Conservation (phyloP, 2,888 invertebrate genomes). For the Merodon equestris region DNA sequence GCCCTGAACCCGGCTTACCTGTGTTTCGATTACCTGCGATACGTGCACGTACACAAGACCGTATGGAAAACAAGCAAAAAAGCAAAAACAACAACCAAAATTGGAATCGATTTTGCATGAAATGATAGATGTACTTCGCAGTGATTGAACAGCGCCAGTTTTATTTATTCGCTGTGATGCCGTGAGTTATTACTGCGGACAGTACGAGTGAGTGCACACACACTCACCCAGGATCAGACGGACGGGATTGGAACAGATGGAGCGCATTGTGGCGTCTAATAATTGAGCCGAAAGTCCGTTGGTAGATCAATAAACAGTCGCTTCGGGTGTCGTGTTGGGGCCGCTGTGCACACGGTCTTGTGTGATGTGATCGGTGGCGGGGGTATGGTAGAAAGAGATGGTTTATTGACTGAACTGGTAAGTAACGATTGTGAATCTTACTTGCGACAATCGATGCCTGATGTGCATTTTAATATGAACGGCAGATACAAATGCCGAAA, state of each 20-base stretch:
- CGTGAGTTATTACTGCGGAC: slow-evolving; percentile 66
- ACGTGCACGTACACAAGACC: slow-evolving; percentile 59
- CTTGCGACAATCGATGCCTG: slow-evolving; percentile 65
- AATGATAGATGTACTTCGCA: slow-evolving; percentile 70
- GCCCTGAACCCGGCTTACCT: slow-evolving; percentile 56
- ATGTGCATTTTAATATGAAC: slow-evolving; percentile 50
- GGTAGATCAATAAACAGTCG: slow-evolving; percentile 37
- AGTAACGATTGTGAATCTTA: slow-evolving; percentile 66
- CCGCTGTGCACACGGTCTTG: not conserved
- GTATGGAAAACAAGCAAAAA: slow-evolving; percentile 38
- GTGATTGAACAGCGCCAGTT: slow-evolving; percentile 70
- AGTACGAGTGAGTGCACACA: slow-evolving; percentile 25
- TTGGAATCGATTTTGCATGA: slow-evolving; percentile 70
- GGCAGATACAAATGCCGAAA: slow-evolving; percentile 22
- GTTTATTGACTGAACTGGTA: slow-evolving; percentile 64
- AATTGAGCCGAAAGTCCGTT: slow-evolving; percentile 21
- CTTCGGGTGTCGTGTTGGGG: slow-evolving; percentile 19
- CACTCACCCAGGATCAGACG: slow-evolving; percentile 24
- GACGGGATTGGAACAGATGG: slow-evolving; percentile 53
- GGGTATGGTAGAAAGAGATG: slow-evolving; percentile 22
- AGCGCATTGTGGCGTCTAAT: slow-evolving; percentile 26
- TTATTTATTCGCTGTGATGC: slow-evolving; percentile 66
- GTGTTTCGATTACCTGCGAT: slow-evolving; percentile 36
- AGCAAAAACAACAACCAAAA: slow-evolving; percentile 43
- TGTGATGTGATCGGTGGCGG: not conserved